Evolutionary conservation across 2,888 invertebrate genomes (phyloP).

Genomic region (Ephialtes manifestator): DNA sequence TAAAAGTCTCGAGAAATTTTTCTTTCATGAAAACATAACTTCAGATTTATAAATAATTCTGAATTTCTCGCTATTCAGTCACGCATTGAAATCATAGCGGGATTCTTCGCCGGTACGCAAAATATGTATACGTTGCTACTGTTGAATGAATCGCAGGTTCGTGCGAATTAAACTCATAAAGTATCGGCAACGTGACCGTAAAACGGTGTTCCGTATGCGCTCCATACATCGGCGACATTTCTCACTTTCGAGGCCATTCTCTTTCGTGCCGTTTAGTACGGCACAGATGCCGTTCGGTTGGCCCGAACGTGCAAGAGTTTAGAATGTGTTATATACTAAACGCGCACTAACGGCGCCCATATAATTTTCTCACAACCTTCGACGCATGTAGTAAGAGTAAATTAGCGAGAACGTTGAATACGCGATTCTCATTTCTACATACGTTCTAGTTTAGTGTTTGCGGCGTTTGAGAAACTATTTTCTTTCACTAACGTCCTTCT

Average conservation of each 20-base stretch:
- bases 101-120: neutral
- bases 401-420: neutral
- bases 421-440: neutral
- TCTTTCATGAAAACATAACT: no score
- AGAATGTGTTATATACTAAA: conserved; percentile 21
- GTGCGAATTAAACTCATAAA: conserved; percentile 35
- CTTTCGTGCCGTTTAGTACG: conserved; percentile 49
- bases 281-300: conserved; percentile 24
- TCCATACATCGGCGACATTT: conserved; percentile 22
- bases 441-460: neutral
- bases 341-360: conserved; percentile 13
- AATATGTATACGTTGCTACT: neutral
- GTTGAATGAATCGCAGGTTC: neutral
- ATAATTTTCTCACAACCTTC: conserved; percentile 52
- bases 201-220: conserved; percentile 18
- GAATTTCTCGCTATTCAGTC: neutral
- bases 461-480: neutral
- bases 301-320: conserved; percentile 36
- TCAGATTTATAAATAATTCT: no score
- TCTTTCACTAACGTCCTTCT: neutral
- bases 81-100: neutral
- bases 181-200: conserved; percentile 29
- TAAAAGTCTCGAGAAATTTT: no score
- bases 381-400: conserved; percentile 14
- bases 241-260: conserved; percentile 57